phyloP scores from a whole-genome alignment of 2,113 vertebrate species.

The Ceyx margarethae region DNA sequence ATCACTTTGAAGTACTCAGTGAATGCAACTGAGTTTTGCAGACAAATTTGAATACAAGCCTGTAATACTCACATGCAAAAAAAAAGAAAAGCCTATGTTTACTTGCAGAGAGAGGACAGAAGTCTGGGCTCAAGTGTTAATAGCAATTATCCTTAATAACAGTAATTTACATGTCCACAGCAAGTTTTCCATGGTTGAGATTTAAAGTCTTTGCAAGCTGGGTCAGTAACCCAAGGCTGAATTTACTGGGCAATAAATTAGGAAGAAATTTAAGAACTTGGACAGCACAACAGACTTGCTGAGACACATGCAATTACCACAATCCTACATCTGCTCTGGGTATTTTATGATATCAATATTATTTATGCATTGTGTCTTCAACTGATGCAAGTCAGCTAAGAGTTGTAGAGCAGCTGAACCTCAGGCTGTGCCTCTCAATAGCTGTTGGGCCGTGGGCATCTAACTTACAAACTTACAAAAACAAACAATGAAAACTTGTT shows the following conservation, averaged over 20 bases:
- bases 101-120: background rate
- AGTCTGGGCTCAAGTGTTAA: background rate
- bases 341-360: background rate
- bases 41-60: background rate
- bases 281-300: background rate
- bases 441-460: background rate
- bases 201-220: background rate
- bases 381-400: background rate
- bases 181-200: background rate
- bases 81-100: background rate
- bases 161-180: background rate
- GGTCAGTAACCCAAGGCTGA: background rate
- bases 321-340: background rate
- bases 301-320: background rate
- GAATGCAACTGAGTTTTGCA: background rate
- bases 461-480: background rate
- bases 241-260: background rate
- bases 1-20: background rate
- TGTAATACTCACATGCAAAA: background rate
- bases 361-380: background rate
- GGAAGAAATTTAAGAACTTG: background rate
- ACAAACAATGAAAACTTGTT: background rate
- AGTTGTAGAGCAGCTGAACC: background rate
- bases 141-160: slow-evolving; percentile 10
- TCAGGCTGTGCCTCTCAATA: background rate